phyloP scores from a whole-genome alignment of 2,888 invertebrate species.

The Dasypolia templi region DNA sequence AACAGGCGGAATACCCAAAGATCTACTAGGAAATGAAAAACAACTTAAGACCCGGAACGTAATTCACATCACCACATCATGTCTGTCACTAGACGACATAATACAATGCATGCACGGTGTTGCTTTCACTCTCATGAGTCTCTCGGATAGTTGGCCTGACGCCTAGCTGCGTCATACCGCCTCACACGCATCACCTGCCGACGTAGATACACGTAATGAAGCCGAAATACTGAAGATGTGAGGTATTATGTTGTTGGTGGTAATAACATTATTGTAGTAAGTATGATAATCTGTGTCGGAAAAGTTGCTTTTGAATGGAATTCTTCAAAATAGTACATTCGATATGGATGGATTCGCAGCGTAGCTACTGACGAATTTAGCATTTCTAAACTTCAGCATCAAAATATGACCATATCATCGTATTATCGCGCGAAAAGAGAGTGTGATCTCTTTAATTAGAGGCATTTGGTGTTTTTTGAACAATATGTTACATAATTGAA shows the following conservation, averaged over 20 bases:
- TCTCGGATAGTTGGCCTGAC: slow-evolving; percentile 48
- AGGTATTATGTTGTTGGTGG: neutral
- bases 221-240: slow-evolving; percentile 20
- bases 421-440: too few relatives aligned
- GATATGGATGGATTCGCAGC: neutral
- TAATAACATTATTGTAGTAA: slow-evolving; percentile 3
- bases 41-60: slow-evolving; percentile 41
- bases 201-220: slow-evolving; percentile 46
- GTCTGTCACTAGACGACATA: slow-evolving; percentile 17
- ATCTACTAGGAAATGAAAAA: slow-evolving; percentile 18
- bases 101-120: slow-evolving; percentile 19
- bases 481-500: neutral
- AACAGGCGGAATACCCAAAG: slow-evolving; percentile 13
- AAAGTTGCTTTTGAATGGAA: neutral
- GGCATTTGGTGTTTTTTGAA: neutral
- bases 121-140: slow-evolving; percentile 57
- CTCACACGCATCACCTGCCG: slow-evolving; percentile 40
- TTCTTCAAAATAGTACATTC: neutral
- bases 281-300: neutral
- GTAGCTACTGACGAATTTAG: neutral
- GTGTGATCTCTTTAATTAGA: too few relatives aligned
- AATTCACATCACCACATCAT: slow-evolving; percentile 29
- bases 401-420: too few relatives aligned
- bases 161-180: slow-evolving; percentile 44
- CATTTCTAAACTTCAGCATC: too few relatives aligned